These are phyloP conservation scores for Xanthostigma xanthostigma DNA, from an alignment of 2,888 invertebrate genomes.

Conservation along the genomic window DNA sequence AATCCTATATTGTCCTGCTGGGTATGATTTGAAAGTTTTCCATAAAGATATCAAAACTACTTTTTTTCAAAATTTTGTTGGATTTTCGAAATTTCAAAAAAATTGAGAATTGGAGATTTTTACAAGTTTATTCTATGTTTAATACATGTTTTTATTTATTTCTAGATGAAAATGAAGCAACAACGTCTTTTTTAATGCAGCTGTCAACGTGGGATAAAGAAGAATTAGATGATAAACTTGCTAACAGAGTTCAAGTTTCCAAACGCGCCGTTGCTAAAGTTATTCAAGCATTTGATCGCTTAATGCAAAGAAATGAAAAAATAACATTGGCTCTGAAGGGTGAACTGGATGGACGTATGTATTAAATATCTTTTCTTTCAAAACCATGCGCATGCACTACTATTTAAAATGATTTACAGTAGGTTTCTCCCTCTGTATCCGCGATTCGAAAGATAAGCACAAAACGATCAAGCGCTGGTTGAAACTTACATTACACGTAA, in stretches of 20 bases:
- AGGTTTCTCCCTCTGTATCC: not conserved
- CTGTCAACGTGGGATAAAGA: conserved; percentile 96
- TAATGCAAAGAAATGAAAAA: conserved; percentile 92
- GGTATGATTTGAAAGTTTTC: too few species aligned
- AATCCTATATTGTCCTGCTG: too few species aligned
- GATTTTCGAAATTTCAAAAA: not conserved
- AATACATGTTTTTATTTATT: conserved; percentile 12
- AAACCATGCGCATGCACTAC: not conserved
- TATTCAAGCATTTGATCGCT: conserved; percentile 87
- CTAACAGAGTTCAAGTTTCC: conserved; percentile 90
- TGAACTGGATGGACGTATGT: conserved; percentile 52
- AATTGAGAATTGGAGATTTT: not conserved
- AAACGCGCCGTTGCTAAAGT: conserved; percentile 94
- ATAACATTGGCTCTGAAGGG: conserved; percentile 79
- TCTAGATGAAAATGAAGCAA: conserved; percentile 88
- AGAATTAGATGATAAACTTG: conserved; percentile 88
- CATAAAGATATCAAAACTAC: too few species aligned
- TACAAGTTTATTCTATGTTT: conserved; percentile 1
- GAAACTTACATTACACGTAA: too few species aligned
- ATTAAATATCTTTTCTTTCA: not conserved
- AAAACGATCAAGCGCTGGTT: not conserved
- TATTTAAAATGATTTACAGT: not conserved
- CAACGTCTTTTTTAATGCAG: conserved; percentile 89
- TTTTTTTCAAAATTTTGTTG: not conserved
- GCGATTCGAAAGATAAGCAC: not conserved